These are phyloP conservation scores for Caenorhabditis inopinata DNA, from an alignment of 1,140 invertebrate genomes.

Conservation along the genomic window DNA sequence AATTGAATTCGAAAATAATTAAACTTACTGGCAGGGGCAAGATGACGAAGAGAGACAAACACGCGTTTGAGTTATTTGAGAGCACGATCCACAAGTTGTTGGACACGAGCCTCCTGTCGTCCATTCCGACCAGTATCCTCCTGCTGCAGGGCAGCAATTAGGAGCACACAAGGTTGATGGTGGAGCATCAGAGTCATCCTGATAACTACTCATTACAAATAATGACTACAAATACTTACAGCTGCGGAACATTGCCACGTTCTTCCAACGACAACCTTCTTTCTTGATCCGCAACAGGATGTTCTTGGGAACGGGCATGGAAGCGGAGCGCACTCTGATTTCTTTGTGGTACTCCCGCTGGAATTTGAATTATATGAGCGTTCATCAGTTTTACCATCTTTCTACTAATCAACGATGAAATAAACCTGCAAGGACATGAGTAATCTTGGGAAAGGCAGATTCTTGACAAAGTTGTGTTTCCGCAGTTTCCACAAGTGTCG, in stretches of 20 bases:
- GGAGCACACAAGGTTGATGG: background rate
- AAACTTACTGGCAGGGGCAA: background rate
- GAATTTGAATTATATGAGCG: too few species aligned
- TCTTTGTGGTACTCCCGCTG: slow-evolving; percentile 29
- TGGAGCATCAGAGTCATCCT: slow-evolving; percentile 32
- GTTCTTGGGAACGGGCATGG: slow-evolving; percentile 28
- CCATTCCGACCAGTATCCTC: slow-evolving; percentile 42
- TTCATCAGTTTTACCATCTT: background rate
- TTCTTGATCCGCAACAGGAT: slow-evolving; percentile 8
- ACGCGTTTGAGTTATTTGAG: slow-evolving; percentile 24
- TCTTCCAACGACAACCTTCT: slow-evolving; percentile 15
- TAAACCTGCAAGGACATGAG: background rate
- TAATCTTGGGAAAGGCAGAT: background rate
- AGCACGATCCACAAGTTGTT: slow-evolving; percentile 44
- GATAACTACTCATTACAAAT: background rate
- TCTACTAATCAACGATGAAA: background rate
- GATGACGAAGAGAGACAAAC: background rate
- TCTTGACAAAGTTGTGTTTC: slow-evolving; percentile 11
- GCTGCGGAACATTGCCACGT: background rate
- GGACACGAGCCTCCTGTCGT: background rate
- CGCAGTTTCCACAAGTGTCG: slow-evolving; percentile 39
- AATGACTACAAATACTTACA: background rate
- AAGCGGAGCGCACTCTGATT: slow-evolving; percentile 2
- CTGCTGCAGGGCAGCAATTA: slow-evolving; percentile 27
- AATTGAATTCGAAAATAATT: background rate